Evolutionary conservation across 2,888 invertebrate species (phyloP).

Genomic region (Netelia virgata): DNA sequence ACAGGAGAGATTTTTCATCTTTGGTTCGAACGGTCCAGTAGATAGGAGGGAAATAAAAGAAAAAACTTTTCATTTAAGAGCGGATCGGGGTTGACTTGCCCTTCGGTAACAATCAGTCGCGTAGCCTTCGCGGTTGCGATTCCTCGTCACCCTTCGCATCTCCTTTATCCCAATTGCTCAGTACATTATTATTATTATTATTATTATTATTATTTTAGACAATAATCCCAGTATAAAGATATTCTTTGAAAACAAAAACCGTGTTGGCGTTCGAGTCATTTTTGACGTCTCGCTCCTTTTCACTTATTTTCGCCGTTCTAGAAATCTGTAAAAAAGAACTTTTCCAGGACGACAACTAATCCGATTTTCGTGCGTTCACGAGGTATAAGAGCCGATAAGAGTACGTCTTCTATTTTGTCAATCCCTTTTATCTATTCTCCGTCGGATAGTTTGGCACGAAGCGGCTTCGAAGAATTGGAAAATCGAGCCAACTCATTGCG

Average conservation of each 20-base stretch:
- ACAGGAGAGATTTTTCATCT: slow-evolving; percentile 12
- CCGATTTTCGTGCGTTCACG: not conserved
- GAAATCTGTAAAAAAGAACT: too few relatives aligned
- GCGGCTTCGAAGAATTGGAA: not conserved
- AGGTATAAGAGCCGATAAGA: too few relatives aligned
- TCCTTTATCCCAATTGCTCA: not conserved
- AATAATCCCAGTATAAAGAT: not conserved
- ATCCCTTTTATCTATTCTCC: not conserved
- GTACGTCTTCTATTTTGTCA: slow-evolving; percentile 2
- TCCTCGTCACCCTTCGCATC: not conserved
- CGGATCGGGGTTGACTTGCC: not conserved
- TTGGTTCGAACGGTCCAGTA: not conserved
- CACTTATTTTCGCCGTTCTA: not conserved
- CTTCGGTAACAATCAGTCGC: slow-evolving; percentile 21
- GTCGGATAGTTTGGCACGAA: not conserved
- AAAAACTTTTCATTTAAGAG: slow-evolving; percentile 30
- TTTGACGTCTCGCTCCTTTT: not conserved
- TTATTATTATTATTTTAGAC: not conserved
- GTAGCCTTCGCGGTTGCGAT: slow-evolving; percentile 2
- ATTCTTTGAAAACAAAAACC: not conserved
- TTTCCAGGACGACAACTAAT: not conserved
- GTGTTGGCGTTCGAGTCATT: not conserved
- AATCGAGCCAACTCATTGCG: slow-evolving; percentile 2
- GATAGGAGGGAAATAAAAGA: not conserved
- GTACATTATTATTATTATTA: not conserved